Base-by-base conservation (phyloP, 2,113 vertebrate genomes). In the Chloebia gouldiae region DNA sequence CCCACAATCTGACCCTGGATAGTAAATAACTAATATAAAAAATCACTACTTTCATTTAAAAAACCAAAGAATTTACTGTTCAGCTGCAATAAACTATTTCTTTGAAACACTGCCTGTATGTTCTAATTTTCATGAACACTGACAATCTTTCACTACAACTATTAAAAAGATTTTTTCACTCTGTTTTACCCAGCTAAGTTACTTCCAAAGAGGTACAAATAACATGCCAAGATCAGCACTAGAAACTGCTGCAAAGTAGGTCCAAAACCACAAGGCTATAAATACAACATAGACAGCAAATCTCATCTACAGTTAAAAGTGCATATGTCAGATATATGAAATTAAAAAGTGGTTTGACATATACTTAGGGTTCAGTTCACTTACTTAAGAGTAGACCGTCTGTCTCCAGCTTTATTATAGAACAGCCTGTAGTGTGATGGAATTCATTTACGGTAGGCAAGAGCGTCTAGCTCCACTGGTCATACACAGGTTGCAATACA, bases 311-410 rank as follows among this genome's bases (percentile, higher is more conserved):
- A 40, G 13, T 72, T 45, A 49, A 81, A 92, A 84, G 56, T 5
- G 37, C 0, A 0, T 21, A 0, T 9, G 42, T 27, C n/a, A 28
- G 11, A 45, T 13, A 49, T 15, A 81, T 5, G 0, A 72, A 49
- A 6, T 20, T 59, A 23, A 47, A 11, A 78, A 68, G 16, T 23
- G 24, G 9, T 20, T 84, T 78, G 27, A 57, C 13, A 18, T 10
- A 18, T 2, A 31, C 16, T 44, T 30, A 51, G 6, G 11, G 44
- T 40, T 91, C 42, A 63, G 11, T 64, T 81, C 22, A 54, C 9
- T 56, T 50, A 42, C 40, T 19, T 77, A 6, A 54, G 69, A 79
- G 15, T 1, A 33, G 27, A 56, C 39, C 64, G 7, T 12, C 50
- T 71, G 24, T 23, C 10, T 76, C 25, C 40, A 59, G 27, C 15